Evolutionary conservation across 2,113 vertebrate species (phyloP).

Genomic region (Pyrgilauda ruficollis): DNA sequence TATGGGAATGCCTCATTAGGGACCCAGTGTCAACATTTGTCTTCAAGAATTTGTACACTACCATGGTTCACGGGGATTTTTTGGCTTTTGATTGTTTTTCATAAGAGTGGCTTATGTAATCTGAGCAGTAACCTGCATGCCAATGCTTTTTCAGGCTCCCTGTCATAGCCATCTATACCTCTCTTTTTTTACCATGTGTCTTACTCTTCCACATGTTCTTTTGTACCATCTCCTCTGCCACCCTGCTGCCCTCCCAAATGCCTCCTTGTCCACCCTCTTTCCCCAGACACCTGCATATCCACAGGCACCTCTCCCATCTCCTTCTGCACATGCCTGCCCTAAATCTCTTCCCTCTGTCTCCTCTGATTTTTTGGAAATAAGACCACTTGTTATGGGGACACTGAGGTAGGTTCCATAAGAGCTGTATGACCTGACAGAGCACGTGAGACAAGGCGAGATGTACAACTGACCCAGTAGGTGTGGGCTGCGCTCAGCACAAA

Average conservation of each 20-base stretch:
- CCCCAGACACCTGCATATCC: rapidly evolving
- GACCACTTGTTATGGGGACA: background rate
- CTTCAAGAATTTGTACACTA: background rate
- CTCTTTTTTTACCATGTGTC: background rate
- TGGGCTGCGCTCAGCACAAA: background rate
- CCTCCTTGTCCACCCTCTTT: background rate
- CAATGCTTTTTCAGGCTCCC: background rate
- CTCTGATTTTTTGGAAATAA: background rate
- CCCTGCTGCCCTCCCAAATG: background rate
- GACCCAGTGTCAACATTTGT: background rate
- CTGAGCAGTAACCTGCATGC: background rate
- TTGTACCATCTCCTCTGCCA: background rate
- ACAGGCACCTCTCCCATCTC: background rate
- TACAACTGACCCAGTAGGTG: background rate
- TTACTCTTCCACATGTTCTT: background rate
- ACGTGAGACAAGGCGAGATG: background rate
- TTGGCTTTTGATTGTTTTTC: background rate
- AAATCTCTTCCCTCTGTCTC: background rate
- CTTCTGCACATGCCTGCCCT: background rate
- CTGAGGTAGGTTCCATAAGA: background rate
- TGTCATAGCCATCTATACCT: background rate
- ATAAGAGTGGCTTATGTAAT: background rate
- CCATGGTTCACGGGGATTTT: rapidly evolving
- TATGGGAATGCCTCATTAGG: background rate
- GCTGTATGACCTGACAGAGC: background rate